Evolutionary conservation across 2,113 vertebrate species (phyloP), one percentile per base, ranked within the genome.

Genomic region (Alexandromys fortis): DNA sequence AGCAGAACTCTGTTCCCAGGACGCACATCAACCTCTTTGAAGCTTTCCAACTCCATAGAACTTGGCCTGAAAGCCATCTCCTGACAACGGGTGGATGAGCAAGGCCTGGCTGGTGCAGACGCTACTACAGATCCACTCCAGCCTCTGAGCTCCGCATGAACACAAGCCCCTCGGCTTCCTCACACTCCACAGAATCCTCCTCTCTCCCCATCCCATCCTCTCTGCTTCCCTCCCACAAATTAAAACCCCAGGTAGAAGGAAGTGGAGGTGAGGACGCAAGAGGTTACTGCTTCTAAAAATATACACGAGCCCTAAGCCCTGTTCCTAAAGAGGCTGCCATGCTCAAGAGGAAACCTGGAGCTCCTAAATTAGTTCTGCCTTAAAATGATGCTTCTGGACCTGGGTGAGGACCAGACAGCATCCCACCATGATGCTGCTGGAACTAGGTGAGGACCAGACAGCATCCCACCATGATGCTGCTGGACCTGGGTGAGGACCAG

Each of bases 201-300:
- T 13, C 81, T 24, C 5, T 72, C 92, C 61, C 77, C 47, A 28
- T 42, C 49, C 1, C 3, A 12, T n/a, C 63, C 68, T 85, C 88
- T 94, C 55, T 35, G 28, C 65, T 82, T 75, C n/a, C 42, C n/a
- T 94, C 81, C 65, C 30, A 77, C 61, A 90, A 65, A 47, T 17
- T 55, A 77, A 92, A 91, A 79, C 4, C 35, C 21, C 55, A 79
- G 63, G 89, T 11, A n/a, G 45, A 68, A 94, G 76, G 28, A 81
- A 92, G 7, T 42, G 83, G 65, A 2, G 11, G 35, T 19, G 16
- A 73, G 9, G 30, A 86, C 3, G 4, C 35, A 45, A 92, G 35
- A 89, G 45, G 78, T 30, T 52, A 47, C 35, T 45, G 35, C 70
- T 91, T 78, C 5, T 42, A 7, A 45, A 83, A 61, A 75, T 58